phyloP scores from a whole-genome alignment of 2,113 vertebrate species.

The Cryptomyrus ogoouensis region DNA sequence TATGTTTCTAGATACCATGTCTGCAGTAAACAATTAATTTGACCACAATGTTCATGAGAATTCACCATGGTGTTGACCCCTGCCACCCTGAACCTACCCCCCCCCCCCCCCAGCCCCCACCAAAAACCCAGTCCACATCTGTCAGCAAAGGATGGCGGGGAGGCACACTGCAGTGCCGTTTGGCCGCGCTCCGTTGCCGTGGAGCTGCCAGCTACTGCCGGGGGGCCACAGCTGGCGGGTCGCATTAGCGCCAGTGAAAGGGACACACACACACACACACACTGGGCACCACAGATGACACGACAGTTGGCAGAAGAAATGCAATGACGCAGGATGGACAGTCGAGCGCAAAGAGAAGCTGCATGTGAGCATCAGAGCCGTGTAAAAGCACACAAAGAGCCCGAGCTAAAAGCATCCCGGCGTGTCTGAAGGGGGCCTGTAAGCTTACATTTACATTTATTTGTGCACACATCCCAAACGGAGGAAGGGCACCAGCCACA shows the following conservation, averaged over 20 bases:
- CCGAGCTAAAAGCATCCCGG: background rate
- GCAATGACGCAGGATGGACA: background rate
- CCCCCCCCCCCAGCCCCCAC: background rate
- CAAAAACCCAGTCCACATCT: background rate
- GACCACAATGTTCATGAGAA: background rate
- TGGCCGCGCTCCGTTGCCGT: background rate
- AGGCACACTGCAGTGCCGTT: background rate
- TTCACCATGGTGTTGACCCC: background rate
- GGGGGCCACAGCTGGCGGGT: conserved; percentile 34
- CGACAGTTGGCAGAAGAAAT: conserved; percentile 19
- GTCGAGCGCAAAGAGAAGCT: background rate
- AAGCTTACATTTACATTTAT: background rate
- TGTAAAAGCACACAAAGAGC: background rate
- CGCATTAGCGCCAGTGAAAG: conserved; percentile 36
- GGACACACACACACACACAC: conserved; percentile 40
- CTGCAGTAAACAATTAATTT: background rate
- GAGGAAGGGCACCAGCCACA: background rate
- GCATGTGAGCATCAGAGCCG: background rate
- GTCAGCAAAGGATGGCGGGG: background rate
- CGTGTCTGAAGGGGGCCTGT: background rate
- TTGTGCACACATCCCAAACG: background rate
- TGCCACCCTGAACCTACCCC: background rate
- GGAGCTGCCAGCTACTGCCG: background rate
- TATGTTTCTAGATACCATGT: background rate
- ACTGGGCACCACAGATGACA: background rate